Base-by-base conservation (phyloP, 2,113 vertebrate species). In the Nothobranchius kuhntae region DNA sequence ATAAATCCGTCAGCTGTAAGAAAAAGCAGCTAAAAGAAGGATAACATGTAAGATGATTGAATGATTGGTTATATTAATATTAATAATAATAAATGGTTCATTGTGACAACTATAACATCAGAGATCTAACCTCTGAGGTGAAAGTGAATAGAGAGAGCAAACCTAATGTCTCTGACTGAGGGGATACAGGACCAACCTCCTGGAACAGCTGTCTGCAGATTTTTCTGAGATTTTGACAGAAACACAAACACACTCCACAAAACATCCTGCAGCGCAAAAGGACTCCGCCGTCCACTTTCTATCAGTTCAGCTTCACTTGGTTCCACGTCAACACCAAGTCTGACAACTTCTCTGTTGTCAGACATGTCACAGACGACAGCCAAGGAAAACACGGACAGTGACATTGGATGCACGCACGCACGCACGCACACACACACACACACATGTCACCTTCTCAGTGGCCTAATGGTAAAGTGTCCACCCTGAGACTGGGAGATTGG, bases 181-280 rank as follows among this genome's bases (percentile, higher is more conserved):
- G 21, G 21, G 21, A 21, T 21, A 21, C 1, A 21, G 21, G 21
- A 21, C 21, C 21, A 21, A 21, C 21, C 21, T 21, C 21, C 21
- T 21, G 36, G 71, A 52, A 59, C 50, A 61, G 35, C 53, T 70
- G 63, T 77, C 71, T 73, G 75, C 70, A 84, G 72, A 83, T 77
- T 78, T 75, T 9, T 17, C 6, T n/a, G 53, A 62, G 58, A 62
- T 40, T 66, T 67, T 77, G 61, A 82, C 54, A 61, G 21, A 40
- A 74, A 70, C 68, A 82, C 67, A 77, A 86, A 81, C 81, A 78
- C 61, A 52, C 55, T 24, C n/a, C 11, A n/a, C 42, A 61, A 44
- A 44, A 78, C 65, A 61, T 44, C 71, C 71, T 57, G 55, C 60
- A 67, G 76, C 67, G 59, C 65, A 59, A 44, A 78, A 68, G 58